These are phyloP conservation scores for Raja brachyura DNA, from an alignment of 2,113 vertebrate genomes.

Conservation along the genomic window DNA sequence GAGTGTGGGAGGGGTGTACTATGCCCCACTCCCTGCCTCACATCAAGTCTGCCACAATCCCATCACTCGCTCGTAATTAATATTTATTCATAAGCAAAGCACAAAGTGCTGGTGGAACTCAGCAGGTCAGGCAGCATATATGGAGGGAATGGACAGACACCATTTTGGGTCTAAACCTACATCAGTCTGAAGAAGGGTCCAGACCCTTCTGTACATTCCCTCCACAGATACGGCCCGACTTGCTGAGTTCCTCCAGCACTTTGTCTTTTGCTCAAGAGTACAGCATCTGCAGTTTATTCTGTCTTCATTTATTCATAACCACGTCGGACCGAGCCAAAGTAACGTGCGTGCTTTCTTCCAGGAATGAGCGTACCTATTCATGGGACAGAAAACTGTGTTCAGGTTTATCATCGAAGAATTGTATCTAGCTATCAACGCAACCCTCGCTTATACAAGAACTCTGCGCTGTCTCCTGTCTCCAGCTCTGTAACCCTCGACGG, in stretches of 20 bases:
- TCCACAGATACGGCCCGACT: too few species aligned
- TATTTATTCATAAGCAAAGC: not conserved
- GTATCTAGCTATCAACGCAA: slow-evolving; percentile 60
- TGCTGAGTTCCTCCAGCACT: too few species aligned
- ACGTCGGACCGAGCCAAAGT: not conserved
- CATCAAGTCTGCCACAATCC: not conserved
- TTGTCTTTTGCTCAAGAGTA: too few species aligned
- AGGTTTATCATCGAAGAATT: slow-evolving; percentile 66
- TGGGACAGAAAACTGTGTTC: slow-evolving; percentile 76
- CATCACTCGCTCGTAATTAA: not conserved
- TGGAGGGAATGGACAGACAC: too few species aligned
- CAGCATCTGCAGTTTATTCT: too few species aligned
- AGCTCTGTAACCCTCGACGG: slow-evolving; percentile 75
- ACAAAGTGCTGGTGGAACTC: too few species aligned
- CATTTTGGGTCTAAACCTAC: too few species aligned
- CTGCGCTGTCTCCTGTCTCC: slow-evolving; percentile 57
- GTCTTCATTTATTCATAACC: too few species aligned
- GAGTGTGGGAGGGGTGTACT: not conserved
- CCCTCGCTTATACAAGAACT: slow-evolving; percentile 55
- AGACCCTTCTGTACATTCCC: too few species aligned
- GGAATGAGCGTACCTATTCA: slow-evolving; percentile 85
- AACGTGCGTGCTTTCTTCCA: slow-evolving; percentile 51
- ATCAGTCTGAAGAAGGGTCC: too few species aligned
- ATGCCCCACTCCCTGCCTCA: too few species aligned
- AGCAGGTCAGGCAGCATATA: too few species aligned